These are phyloP conservation scores for Drosophila repleta DNA, from an alignment of 1,140 invertebrate species.

Conservation along the genomic window DNA sequence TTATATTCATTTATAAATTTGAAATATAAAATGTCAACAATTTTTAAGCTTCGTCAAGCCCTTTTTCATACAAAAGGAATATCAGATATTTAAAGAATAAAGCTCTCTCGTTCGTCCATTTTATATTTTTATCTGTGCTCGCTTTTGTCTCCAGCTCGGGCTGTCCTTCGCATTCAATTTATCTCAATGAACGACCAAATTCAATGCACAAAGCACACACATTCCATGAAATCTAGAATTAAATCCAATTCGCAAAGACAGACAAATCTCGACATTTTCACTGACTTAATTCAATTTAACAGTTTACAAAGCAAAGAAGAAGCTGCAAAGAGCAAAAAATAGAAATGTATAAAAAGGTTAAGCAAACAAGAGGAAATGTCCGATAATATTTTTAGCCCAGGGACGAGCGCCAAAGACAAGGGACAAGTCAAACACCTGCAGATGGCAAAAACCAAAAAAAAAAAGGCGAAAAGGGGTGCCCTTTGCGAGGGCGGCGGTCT, in stretches of 20 bases:
- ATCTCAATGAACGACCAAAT: slow-evolving; percentile 14
- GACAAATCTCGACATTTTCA: slow-evolving; percentile 57
- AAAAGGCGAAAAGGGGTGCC: slow-evolving; percentile 48
- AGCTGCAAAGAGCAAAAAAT: background rate
- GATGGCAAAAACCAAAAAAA: slow-evolving; percentile 35
- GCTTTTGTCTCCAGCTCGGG: background rate
- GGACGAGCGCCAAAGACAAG: slow-evolving; percentile 2
- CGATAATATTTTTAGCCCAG: slow-evolving; percentile 56
- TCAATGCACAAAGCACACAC: slow-evolving; percentile 31
- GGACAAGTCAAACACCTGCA: slow-evolving; percentile 69
- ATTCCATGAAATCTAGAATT: slow-evolving; percentile 45
- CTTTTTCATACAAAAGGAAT: background rate
- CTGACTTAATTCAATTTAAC: slow-evolving; percentile 65
- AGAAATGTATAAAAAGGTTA: slow-evolving; percentile 22
- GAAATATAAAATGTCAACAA: background rate
- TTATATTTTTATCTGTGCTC: background rate
- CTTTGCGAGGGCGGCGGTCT: slow-evolving; percentile 32
- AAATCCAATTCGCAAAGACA: slow-evolving; percentile 37
- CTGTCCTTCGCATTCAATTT: slow-evolving; percentile 29
- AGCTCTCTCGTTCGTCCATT: too few species aligned
- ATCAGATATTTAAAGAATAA: slow-evolving; percentile 8
- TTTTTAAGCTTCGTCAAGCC: background rate
- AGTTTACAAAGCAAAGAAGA: slow-evolving; percentile 24
- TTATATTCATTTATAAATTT: background rate
- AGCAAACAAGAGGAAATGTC: slow-evolving; percentile 46